These are phyloP conservation scores for Eucidaris tribuloides DNA, from an alignment of 35 echinoderm and acorn worm species.

Conservation along the genomic window DNA sequence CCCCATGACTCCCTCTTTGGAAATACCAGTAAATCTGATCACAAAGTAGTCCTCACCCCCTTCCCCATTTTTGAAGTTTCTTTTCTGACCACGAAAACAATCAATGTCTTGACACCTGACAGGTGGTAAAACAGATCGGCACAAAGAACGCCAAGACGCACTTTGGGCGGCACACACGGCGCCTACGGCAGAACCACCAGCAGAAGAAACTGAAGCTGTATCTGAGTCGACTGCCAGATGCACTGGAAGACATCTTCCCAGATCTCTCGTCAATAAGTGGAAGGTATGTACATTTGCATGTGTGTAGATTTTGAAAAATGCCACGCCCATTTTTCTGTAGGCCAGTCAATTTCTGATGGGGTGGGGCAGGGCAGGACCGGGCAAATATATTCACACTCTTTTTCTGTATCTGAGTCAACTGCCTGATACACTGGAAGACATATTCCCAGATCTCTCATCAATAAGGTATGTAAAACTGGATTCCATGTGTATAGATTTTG, in stretches of 20 bases:
- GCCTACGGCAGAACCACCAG: slow-evolving; percentile 65
- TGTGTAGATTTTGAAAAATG: not conserved
- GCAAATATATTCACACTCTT: no score
- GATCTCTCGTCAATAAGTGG: slow-evolving; percentile 59
- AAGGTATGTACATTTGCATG: slow-evolving; percentile 40
- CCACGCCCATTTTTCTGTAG: not conserved
- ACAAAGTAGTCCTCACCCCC: no score
- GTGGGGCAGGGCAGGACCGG: no score
- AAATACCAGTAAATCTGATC: no score
- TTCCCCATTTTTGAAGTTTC: no score
- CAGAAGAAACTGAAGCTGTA: slow-evolving; percentile 57
- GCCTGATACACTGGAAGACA: slow-evolving; percentile 55
- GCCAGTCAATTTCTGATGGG: no score
- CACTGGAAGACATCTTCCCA: slow-evolving; percentile 63
- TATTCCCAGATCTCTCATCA: slow-evolving; percentile 63
- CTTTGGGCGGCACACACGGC: slow-evolving; percentile 74
- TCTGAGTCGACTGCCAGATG: slow-evolving; percentile 52
- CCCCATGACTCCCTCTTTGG: no score
- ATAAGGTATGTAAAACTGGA: slow-evolving; percentile 58
- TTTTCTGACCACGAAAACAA: no score
- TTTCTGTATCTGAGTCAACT: slow-evolving; percentile 62
- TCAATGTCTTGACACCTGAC: no score
- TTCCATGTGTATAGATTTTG: not conserved
- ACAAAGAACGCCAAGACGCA: slow-evolving; percentile 39
- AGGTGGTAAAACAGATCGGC: slow-evolving; percentile 46